Evolutionary conservation across 1,140 invertebrate genomes (phyloP).

Genomic region (Papilio xuthus): DNA sequence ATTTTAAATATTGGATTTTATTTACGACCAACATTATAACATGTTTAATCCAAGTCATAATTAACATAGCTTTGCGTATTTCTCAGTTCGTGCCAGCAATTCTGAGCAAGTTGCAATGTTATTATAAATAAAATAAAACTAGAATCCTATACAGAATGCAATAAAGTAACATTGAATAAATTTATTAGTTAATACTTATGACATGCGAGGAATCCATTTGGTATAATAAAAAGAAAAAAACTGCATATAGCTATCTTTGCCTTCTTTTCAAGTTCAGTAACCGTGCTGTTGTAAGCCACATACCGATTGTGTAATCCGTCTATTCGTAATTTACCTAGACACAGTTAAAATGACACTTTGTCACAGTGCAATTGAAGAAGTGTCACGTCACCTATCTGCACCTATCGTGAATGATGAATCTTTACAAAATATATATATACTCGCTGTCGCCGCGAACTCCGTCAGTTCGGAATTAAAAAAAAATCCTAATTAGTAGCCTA

Average conservation of each 20-base stretch:
- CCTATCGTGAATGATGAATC: too few relatives aligned
- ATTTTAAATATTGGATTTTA: not conserved
- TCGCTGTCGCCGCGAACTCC: too few relatives aligned
- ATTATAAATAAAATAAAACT: slow-evolving; percentile 12
- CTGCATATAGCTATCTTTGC: not conserved
- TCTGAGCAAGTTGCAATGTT: not conserved
- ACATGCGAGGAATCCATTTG: slow-evolving; percentile 11
- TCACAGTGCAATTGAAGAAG: too few relatives aligned
- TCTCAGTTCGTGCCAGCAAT: not conserved
- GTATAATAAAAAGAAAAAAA: slow-evolving; percentile 4
- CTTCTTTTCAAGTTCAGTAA: slow-evolving; percentile 17
- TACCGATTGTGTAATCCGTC: not conserved
- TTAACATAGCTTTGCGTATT: not conserved
- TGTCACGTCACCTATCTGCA: too few relatives aligned
- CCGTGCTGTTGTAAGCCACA: not conserved
- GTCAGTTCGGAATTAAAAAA: too few relatives aligned
- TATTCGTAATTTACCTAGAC: not conserved
- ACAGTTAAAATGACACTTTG: not conserved
- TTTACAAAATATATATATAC: too few relatives aligned
- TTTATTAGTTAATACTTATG: slow-evolving; percentile 22
- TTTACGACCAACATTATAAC: not conserved
- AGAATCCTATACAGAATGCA: not conserved
- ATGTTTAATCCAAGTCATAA: not conserved
- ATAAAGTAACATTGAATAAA: slow-evolving; percentile 24
- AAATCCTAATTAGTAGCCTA: too few relatives aligned